phyloP scores from a whole-genome alignment of 2,888 invertebrate species.

The Yponomeuta plumbellus region DNA sequence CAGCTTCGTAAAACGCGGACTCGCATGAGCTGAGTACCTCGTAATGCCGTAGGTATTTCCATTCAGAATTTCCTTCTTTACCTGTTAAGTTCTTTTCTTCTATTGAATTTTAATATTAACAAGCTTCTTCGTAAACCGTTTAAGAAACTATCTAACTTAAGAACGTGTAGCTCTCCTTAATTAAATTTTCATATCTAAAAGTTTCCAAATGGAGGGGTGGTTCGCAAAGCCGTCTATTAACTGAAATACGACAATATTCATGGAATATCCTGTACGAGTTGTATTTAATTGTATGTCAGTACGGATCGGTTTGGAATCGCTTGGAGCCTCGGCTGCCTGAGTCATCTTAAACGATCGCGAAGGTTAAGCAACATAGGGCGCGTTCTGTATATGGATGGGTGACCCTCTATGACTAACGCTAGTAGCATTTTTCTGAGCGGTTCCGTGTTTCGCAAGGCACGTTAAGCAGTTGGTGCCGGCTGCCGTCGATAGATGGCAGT shows the following conservation, averaged over 20 bases:
- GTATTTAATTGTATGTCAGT: too few species aligned
- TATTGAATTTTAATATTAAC: not conserved
- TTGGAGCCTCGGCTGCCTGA: too few species aligned
- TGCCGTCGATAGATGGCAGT: too few species aligned
- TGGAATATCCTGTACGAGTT: not conserved
- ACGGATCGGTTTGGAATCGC: too few species aligned
- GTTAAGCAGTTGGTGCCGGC: too few species aligned
- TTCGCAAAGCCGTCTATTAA: not conserved
- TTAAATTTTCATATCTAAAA: not conserved
- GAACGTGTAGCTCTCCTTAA: not conserved
- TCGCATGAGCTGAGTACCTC: not conserved
- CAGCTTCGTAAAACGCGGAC: not conserved
- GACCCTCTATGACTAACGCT: too few species aligned
- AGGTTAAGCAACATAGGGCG: too few species aligned
- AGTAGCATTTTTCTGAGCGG: too few species aligned
- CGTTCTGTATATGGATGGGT: too few species aligned
- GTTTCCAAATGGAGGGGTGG: not conserved
- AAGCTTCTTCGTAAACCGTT: not conserved
- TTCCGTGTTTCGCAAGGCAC: too few species aligned
- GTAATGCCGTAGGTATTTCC: not conserved
- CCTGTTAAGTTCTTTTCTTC: not conserved
- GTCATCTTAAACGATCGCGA: too few species aligned
- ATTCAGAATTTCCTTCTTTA: not conserved
- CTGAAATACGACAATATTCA: not conserved
- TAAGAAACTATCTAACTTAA: not conserved